A percentile compares a stretch with the other conserved stretches of the same genome.
Conservation (phyloP, 2,888 invertebrate genomes). For the Watsonalla binaria region DNA sequence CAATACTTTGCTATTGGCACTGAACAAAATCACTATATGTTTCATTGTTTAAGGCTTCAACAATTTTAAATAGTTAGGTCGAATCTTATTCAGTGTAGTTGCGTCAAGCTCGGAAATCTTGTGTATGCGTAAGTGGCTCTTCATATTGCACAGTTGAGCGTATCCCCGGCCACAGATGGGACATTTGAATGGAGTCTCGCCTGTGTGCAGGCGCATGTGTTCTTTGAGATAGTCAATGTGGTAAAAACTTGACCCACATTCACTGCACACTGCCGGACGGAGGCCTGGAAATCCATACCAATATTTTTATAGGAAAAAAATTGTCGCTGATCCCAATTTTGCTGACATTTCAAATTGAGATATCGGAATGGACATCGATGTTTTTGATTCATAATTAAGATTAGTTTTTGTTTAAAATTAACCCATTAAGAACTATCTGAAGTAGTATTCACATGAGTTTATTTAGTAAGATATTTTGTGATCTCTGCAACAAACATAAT, state of each 20-base stretch:
- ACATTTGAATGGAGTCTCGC: constrained; percentile 72
- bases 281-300: constrained; percentile 46
- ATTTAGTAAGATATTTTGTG: no score
- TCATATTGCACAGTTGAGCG: constrained; percentile 71
- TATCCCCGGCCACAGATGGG: constrained; percentile 69
- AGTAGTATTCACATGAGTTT: no score
- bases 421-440: no score
- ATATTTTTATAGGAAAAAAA: no score
- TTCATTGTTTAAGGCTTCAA: constrained; percentile 34
- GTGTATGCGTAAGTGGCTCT: constrained; percentile 66
- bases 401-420: no score
- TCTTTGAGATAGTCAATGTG: constrained; percentile 67
- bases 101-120: constrained; percentile 58
- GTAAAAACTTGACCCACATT: constrained; percentile 61
- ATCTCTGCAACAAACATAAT: no score
- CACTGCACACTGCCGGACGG: constrained; percentile 60
- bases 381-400: no score
- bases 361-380: no score
- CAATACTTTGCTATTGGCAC: no score
- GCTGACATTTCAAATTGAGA: no score
- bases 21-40: not conserved
- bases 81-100: constrained; percentile 51
- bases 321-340: no score
- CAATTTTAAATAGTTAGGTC: constrained; percentile 60
- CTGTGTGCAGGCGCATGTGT: constrained; percentile 71